Base-by-base conservation (phyloP, 1,140 invertebrate genomes). In the Hyposmocoma kahamanoa region DNA sequence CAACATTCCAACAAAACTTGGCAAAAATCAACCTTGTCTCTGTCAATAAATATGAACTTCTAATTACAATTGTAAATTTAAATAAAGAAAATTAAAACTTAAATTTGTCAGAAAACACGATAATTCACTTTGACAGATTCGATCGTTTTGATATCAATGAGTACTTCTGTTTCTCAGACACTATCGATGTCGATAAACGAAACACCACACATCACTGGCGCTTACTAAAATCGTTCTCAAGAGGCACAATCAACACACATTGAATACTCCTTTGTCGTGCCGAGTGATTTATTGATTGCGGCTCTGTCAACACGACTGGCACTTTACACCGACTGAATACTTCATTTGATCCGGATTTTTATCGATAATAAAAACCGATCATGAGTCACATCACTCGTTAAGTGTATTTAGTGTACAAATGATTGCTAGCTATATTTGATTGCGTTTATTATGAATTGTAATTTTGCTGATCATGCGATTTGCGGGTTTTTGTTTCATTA, bases 321-420 rank as follows among this genome's bases (percentile, higher is more conserved):
- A 73, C 68, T 73, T 78, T 71, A 79, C 69, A 76, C 69, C 51
- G 46, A 41, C 56, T 82, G 73, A 84, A 84, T 84, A 84, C 81
- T 81, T 84, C 81, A 83, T 84, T 82, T 84, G 79, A 82, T 80
- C 75, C 77, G 75, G 71, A 84, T 84, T 81, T 82, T 82, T 82
- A 82, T 82, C 81, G 81, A 84, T 77, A 80, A 77, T 74, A 77
- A n/a, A 71, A 72, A 70, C 71, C 55, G 64, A 63, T 64, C 56
- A 57, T 80, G 78, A 78, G 67, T 74, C 77, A 78, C 80, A 81
- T 78, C 80, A 79, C 76, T 84, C 70, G 77, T 84, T 82, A 79
- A 73, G 67, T 69, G 64, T 76, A 79, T 79, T 84, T 81, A 84
- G 73, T 75, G 60, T 75, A 81, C 80, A 84, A 84, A 78, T 78